Conservation (phyloP, 1,140 invertebrate genomes). For the Temnothorax curvispinosus region DNA sequence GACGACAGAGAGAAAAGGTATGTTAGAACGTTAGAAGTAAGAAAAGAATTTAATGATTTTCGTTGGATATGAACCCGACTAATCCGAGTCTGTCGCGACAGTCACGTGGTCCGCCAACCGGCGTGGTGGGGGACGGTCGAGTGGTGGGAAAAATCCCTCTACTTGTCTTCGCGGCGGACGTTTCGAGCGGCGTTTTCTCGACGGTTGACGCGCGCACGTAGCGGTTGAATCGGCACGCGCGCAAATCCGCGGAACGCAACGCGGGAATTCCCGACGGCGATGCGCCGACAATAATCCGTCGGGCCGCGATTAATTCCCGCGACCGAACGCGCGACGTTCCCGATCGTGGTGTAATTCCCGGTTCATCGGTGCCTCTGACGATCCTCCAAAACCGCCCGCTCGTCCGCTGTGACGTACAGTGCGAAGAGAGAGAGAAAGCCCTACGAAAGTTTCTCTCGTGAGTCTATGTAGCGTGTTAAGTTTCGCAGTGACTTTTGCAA, state of each 20-base stretch:
- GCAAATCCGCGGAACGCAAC: constrained; percentile 10
- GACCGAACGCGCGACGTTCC: background rate
- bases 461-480: background rate
- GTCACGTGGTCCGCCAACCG: background rate
- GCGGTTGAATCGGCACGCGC: background rate
- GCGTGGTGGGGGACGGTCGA: background rate
- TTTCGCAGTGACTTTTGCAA: background rate
- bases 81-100: background rate
- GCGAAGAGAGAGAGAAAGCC: constrained; percentile 11
- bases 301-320: background rate
- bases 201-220: background rate
- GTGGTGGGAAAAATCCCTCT: constrained; percentile 2
- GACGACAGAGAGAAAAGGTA: too few species aligned
- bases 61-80: background rate
- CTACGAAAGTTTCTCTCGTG: background rate
- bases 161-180: constrained; percentile 66
- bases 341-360: background rate
- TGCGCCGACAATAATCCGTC: background rate
- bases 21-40: background rate
- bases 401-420: too few species aligned
- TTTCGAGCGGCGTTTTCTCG: constrained; percentile 40
- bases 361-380: background rate
- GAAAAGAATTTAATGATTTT: background rate
- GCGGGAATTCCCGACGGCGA: background rate
- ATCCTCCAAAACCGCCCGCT: background rate